A percentile compares a stretch with the other conserved stretches of the same genome.
phyloP scores from a whole-genome alignment of 2,797 vertebrate genomes.

The Takifugu ocellatus region DNA sequence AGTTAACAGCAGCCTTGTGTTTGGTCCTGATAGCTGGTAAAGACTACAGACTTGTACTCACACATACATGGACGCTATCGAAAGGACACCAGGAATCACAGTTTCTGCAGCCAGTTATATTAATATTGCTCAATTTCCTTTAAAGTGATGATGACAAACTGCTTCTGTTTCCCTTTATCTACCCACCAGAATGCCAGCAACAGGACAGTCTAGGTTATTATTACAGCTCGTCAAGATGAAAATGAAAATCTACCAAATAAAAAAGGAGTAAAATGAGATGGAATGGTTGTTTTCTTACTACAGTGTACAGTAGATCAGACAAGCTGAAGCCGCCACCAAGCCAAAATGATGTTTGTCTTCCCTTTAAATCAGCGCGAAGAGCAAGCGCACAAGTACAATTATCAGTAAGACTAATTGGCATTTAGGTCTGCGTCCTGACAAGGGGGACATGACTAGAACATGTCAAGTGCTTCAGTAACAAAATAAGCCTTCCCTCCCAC shows the following conservation, averaged over 20 bases:
- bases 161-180: slow-evolving; percentile 50
- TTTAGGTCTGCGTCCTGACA: slow-evolving; percentile 12
- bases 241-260: slow-evolving; percentile 6
- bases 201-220: slow-evolving; percentile 31
- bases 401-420: slow-evolving; percentile 41
- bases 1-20: slow-evolving; percentile 27
- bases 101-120: slow-evolving; percentile 73
- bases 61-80: slow-evolving; percentile 43
- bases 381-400: slow-evolving; percentile 33
- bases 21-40: slow-evolving; percentile 26
- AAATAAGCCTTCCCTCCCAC: background rate
- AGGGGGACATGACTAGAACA: slow-evolving; percentile 10
- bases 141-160: slow-evolving; percentile 50
- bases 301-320: slow-evolving; percentile 25
- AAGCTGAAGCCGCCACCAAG: slow-evolving; percentile 23
- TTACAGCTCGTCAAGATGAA: slow-evolving; percentile 49
- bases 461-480: slow-evolving; percentile 2
- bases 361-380: slow-evolving; percentile 20
- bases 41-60: slow-evolving; percentile 53
- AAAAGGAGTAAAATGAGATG: slow-evolving; percentile 1
- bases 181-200: slow-evolving; percentile 42
- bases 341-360: slow-evolving; percentile 6
- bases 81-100: slow-evolving; percentile 72
- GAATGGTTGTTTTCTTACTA: slow-evolving; percentile 12
- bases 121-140: slow-evolving; percentile 75